Evolutionary conservation across 2,888 invertebrate species (phyloP).

Genomic region (Leucophenga montana): DNA sequence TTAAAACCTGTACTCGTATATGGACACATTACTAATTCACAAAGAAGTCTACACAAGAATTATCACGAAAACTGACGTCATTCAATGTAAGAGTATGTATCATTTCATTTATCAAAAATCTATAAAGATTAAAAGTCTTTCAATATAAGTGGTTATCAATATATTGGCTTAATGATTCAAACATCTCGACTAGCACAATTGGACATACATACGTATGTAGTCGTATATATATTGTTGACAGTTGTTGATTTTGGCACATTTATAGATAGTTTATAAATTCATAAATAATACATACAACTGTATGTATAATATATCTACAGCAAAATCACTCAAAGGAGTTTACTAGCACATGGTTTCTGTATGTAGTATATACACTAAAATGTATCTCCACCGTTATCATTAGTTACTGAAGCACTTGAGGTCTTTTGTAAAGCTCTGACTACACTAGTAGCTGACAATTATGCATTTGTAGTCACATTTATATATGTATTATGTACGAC

Average conservation of each 20-base stretch:
- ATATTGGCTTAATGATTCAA: slow-evolving; percentile 18
- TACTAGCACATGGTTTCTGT: no score
- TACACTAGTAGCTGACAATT: no score
- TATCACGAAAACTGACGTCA: slow-evolving; percentile 49
- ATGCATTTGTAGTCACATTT: no score
- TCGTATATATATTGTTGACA: slow-evolving; percentile 42
- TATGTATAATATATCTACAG: no score
- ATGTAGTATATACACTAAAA: neutral
- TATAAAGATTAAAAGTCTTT: slow-evolving; percentile 31
- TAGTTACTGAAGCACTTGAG: no score
- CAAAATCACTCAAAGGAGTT: neutral
- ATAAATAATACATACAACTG: no score
- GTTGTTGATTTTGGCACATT: slow-evolving; percentile 30
- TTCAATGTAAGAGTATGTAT: slow-evolving; percentile 23
- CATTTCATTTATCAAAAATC: slow-evolving; percentile 38
- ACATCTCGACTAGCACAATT: neutral
- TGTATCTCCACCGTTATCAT: no score
- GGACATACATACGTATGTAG: slow-evolving; percentile 50
- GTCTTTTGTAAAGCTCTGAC: no score
- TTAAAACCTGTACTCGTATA: slow-evolving; percentile 9
- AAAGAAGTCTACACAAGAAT: slow-evolving; percentile 18
- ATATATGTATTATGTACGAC: no score
- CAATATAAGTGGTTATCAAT: slow-evolving; percentile 30
- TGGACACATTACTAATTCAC: slow-evolving; percentile 29
- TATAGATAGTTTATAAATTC: neutral